Percentiles rank a stretch among this genome's conserved stretches.
phyloP scores from a whole-genome alignment of 2,797 vertebrate species.

The Holocentrus rufus region DNA sequence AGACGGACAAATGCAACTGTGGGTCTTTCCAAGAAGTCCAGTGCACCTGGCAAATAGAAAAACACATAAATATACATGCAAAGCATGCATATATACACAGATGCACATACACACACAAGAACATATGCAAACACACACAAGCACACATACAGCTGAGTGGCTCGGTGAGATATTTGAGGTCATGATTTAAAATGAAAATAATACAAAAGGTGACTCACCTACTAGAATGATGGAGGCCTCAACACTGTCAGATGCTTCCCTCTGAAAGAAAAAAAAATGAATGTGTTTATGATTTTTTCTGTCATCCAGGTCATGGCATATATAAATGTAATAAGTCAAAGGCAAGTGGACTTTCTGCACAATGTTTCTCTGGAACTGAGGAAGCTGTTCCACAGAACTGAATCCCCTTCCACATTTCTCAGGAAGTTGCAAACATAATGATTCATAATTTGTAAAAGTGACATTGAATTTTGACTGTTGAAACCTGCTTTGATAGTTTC shows the following conservation, averaged over 20 bases:
- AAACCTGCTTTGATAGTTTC: neutral
- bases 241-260: constrained; percentile 72
- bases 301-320: neutral
- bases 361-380: too few relatives aligned
- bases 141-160: neutral
- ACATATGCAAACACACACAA: neutral
- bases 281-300: too few relatives aligned
- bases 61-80: neutral
- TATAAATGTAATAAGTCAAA: neutral
- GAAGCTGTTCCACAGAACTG: too few relatives aligned
- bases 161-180: too few relatives aligned
- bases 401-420: too few relatives aligned
- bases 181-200: neutral
- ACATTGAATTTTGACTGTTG: neutral
- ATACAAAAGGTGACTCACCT: constrained; percentile 80
- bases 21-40: constrained; percentile 85
- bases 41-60: constrained; percentile 79
- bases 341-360: too few relatives aligned
- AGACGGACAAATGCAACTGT: constrained; percentile 88
- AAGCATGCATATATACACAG: neutral
- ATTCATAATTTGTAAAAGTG: neutral
- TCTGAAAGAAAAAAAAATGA: constrained; percentile 62
- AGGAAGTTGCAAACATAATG: neutral
- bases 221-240: constrained; percentile 91
- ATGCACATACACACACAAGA: neutral